These are phyloP conservation scores for Pardosa pseudoannulata DNA, from an alignment of 2,888 invertebrate genomes.

Conservation along the genomic window DNA sequence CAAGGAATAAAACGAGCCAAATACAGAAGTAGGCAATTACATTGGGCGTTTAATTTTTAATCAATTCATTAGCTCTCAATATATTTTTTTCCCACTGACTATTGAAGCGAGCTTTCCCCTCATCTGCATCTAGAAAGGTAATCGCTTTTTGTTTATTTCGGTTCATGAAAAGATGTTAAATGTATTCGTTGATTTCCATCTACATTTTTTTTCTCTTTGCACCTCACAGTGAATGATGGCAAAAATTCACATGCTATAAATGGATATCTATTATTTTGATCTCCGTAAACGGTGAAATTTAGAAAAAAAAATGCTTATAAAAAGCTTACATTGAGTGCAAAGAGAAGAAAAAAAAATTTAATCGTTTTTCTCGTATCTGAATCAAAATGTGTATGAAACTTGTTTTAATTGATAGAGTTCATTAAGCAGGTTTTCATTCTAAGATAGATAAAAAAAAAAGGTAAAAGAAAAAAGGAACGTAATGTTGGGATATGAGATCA, in stretches of 20 bases:
- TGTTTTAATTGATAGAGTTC: neutral
- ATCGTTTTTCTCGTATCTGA: neutral
- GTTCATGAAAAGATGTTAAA: neutral
- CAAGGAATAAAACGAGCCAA: conserved; percentile 22
- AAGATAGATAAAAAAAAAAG: too few species aligned
- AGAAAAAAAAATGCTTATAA: neutral
- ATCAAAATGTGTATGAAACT: neutral
- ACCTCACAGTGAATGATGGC: neutral
- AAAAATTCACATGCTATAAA: neutral
- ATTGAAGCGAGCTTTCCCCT: neutral
- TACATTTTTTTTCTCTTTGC: conserved; percentile 22
- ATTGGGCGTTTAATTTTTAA: conserved; percentile 55
- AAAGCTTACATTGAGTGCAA: neutral
- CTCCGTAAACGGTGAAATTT: neutral
- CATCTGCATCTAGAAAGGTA: neutral
- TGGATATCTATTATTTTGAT: conserved; percentile 7
- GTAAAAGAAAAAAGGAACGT: too few species aligned
- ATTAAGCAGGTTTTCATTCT: too few species aligned
- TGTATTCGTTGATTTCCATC: neutral
- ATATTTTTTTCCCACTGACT: conserved; percentile 1
- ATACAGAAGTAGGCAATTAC: conserved; percentile 16
- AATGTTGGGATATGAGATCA: too few species aligned
- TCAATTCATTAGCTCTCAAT: conserved; percentile 46
- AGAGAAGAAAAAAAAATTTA: too few species aligned
- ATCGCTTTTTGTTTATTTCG: conserved; percentile 5